These are phyloP conservation scores for Zosterops borbonicus DNA, from an alignment of 2,113 vertebrate species.

Conservation along the genomic window DNA sequence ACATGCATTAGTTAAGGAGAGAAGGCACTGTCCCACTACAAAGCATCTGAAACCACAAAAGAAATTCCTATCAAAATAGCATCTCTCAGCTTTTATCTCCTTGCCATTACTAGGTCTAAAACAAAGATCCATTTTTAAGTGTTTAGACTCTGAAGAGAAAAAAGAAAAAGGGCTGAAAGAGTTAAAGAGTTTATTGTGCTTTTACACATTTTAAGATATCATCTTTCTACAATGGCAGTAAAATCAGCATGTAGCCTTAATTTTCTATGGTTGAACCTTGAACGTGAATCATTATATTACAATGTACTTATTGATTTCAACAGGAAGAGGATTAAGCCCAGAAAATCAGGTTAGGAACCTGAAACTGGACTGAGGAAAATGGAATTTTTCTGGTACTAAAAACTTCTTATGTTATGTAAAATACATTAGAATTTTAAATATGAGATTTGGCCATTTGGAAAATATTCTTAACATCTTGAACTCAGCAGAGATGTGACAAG, in stretches of 20 bases:
- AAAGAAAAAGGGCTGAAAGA: conserved; percentile 50
- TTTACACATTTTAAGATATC: conserved; percentile 74
- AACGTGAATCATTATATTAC: conserved; percentile 88
- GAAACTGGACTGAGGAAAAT: conserved; percentile 81
- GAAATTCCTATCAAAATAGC: not conserved
- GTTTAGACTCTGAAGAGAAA: not conserved
- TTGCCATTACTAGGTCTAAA: not conserved
- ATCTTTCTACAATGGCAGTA: conserved; percentile 76
- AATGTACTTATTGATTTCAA: conserved; percentile 92
- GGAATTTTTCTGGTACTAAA: conserved; percentile 85
- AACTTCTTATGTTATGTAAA: conserved; percentile 81
- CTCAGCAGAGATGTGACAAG: not conserved
- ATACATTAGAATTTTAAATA: conserved; percentile 72
- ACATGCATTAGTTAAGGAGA: not conserved
- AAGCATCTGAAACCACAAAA: not conserved
- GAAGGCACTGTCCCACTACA: not conserved
- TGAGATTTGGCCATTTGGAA: conserved; percentile 57
- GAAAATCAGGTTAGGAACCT: conserved; percentile 85
- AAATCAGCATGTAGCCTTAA: conserved; percentile 80
- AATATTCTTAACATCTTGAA: conserved; percentile 54
- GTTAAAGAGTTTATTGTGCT: conserved; percentile 62
- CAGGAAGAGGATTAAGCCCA: conserved; percentile 92
- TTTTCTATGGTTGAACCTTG: conserved; percentile 83
- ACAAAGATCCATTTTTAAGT: not conserved
- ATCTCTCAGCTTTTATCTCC: not conserved